phyloP scores from a whole-genome alignment of 2,888 invertebrate species.

The Amphipoea lucens region DNA sequence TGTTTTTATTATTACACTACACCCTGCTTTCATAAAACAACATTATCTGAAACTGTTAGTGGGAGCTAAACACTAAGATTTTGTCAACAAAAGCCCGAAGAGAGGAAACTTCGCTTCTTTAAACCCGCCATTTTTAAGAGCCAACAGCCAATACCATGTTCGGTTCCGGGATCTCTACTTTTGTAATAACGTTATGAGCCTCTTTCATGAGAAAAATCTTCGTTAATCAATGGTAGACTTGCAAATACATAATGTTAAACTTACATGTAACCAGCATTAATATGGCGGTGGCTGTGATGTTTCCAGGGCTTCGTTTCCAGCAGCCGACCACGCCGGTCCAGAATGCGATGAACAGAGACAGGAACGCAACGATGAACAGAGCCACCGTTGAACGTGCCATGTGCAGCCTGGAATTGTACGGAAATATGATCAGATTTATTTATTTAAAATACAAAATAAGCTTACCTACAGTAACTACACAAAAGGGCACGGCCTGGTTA shows the following conservation, averaged over 20 bases:
- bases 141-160: neutral
- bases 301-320: constrained; percentile 98
- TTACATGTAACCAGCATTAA: constrained; percentile 96
- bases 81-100: neutral
- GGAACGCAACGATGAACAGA: constrained; percentile 97
- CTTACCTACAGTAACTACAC: neutral
- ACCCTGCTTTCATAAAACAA: neutral
- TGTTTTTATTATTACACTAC: neutral
- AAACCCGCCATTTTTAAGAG: neutral
- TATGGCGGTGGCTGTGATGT: constrained; percentile 98
- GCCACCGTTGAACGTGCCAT: constrained; percentile 98
- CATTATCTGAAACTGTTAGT: neutral
- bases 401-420: constrained; percentile 89
- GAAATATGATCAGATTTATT: neutral
- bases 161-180: neutral
- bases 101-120: neutral
- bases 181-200: neutral
- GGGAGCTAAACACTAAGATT: neutral
- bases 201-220: neutral
- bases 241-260: constrained; percentile 68
- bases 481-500: neutral
- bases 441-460: neutral
- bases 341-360: constrained; percentile 97
- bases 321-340: constrained; percentile 99
- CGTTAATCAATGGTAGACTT: neutral